Conservation (phyloP, 2,888 invertebrate genomes). For the Dolichomitus sp. region DNA sequence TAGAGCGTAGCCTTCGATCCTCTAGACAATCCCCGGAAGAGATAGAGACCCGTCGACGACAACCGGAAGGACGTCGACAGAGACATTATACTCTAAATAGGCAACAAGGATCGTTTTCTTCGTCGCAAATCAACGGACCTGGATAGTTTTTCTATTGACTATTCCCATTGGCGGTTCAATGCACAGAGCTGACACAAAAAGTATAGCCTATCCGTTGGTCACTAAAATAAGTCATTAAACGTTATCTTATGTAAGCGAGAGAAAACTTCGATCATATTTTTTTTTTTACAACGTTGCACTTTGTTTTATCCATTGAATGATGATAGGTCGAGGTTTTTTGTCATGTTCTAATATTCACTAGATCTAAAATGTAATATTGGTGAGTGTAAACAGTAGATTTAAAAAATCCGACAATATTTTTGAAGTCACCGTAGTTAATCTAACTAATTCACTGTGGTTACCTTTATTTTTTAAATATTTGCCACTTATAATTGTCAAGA, state of each 20-base stretch:
- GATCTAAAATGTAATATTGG: too few relatives aligned
- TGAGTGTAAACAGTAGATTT: too few relatives aligned
- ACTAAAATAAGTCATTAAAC: neutral
- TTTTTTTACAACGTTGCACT: neutral
- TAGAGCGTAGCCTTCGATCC: slow-evolving; percentile 80
- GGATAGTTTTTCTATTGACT: slow-evolving; percentile 12
- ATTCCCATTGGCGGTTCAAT: neutral
- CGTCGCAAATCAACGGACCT: slow-evolving; percentile 30
- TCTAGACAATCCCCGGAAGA: slow-evolving; percentile 83
- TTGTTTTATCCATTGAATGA: neutral
- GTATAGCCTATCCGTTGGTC: neutral
- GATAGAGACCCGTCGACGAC: slow-evolving; percentile 38
- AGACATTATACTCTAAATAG: slow-evolving; percentile 52
- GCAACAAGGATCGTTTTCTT: slow-evolving; percentile 24
- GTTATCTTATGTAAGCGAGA: neutral
- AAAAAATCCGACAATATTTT: too few relatives aligned
- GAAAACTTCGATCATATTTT: neutral
- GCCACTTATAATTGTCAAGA: too few relatives aligned
- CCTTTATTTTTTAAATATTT: too few relatives aligned
- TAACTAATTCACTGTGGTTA: too few relatives aligned
- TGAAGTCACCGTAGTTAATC: too few relatives aligned
- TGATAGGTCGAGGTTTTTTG: neutral
- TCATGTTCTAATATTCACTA: neutral
- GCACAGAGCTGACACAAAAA: neutral
- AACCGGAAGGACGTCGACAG: slow-evolving; percentile 65